These are phyloP conservation scores for Saxicola maurus DNA, from an alignment of 2,797 vertebrate genomes.

Conservation along the genomic window DNA sequence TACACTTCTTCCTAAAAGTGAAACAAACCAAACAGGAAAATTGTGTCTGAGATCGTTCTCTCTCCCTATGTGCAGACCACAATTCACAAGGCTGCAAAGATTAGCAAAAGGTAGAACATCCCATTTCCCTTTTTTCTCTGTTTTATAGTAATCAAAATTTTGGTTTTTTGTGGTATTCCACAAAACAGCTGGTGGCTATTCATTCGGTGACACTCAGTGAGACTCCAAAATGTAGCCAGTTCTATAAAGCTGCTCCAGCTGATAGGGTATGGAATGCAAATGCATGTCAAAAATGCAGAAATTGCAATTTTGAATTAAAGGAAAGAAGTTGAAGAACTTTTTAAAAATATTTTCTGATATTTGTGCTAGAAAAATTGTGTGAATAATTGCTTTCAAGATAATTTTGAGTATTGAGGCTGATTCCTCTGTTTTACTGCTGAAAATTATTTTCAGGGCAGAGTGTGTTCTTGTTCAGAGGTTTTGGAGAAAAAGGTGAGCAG, in stretches of 20 bases:
- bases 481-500: not conserved
- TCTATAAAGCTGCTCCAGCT: not conserved
- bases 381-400: not conserved
- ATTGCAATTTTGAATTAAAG: not conserved
- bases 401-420: not conserved
- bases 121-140: not conserved
- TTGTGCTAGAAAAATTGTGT: not conserved
- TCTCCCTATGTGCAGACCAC: fast-evolving
- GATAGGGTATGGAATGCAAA: not conserved
- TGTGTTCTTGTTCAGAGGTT: not conserved
- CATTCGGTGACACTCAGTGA: not conserved
- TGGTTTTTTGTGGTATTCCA: not conserved
- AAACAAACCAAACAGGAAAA: not conserved
- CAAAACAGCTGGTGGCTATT: not conserved
- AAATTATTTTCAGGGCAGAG: not conserved
- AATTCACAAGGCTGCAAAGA: not conserved
- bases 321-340: not conserved
- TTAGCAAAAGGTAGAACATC: not conserved
- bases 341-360: not conserved
- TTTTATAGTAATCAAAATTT: not conserved
- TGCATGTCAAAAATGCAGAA: not conserved
- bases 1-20: not conserved
- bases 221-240: not conserved
- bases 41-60: fast-evolving
- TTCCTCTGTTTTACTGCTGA: not conserved